A percentile compares a stretch with the other conserved stretches of the same genome.
Evolutionary conservation across 1,140 invertebrate species (phyloP).

Genomic region (Pseudomyrmex pallidus): DNA sequence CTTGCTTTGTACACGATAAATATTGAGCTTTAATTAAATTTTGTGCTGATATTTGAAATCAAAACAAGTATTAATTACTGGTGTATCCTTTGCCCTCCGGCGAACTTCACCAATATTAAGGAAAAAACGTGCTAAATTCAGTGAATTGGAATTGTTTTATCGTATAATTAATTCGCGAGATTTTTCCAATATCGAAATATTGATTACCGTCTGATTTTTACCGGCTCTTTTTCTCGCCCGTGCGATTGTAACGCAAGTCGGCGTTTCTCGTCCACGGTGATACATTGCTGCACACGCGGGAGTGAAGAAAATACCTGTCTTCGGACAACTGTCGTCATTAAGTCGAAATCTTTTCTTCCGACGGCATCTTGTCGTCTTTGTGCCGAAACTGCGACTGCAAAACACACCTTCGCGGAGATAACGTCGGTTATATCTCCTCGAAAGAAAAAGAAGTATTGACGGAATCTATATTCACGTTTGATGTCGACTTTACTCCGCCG

Average conservation of each 20-base stretch:
- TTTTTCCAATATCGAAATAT: constrained; percentile 2
- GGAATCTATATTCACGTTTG: constrained; percentile 15
- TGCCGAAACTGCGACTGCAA: background rate
- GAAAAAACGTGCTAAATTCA: background rate
- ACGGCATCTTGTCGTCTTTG: background rate
- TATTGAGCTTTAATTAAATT: constrained; percentile 28
- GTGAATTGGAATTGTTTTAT: background rate
- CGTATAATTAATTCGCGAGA: constrained; percentile 3
- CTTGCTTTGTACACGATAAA: background rate
- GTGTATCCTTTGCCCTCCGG: background rate
- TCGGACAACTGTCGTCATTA: constrained; percentile 7
- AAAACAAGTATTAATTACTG: constrained; percentile 27
- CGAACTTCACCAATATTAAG: constrained; percentile 4
- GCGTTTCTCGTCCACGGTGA: too few relatives aligned
- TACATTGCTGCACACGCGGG: background rate
- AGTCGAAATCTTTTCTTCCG: background rate
- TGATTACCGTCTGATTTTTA: constrained; percentile 17
- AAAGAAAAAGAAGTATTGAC: constrained; percentile 7
- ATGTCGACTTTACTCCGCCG: constrained; percentile 12
- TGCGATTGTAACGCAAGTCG: background rate
- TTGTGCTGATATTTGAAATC: background rate
- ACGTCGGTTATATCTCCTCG: background rate
- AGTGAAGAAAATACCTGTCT: constrained; percentile 27
- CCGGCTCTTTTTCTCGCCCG: background rate
- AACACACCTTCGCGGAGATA: background rate